These are phyloP conservation scores for Hyposoter dolosus DNA, from an alignment of 2,888 invertebrate genomes.

Conservation along the genomic window DNA sequence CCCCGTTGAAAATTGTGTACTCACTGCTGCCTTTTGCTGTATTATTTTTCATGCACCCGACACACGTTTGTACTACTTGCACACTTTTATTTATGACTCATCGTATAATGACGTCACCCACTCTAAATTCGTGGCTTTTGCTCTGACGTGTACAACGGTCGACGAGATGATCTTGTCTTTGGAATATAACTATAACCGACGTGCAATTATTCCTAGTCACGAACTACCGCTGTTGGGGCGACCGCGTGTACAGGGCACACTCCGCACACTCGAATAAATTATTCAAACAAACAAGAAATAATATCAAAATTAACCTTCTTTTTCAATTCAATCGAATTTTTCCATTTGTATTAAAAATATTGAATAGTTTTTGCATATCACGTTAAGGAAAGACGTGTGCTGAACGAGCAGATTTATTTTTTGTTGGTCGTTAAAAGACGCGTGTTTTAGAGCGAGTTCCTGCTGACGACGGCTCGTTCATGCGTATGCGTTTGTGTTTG, in stretches of 20 bases:
- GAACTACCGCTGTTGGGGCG: constrained; percentile 19
- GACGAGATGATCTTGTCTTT: constrained; percentile 46
- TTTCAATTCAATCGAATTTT: too few relatives aligned
- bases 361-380: too few relatives aligned
- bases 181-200: constrained; percentile 27
- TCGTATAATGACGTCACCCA: constrained; percentile 43
- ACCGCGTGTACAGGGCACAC: too few relatives aligned
- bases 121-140: constrained; percentile 33
- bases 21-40: not conserved
- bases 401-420: too few relatives aligned
- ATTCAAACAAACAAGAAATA: not conserved
- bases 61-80: not conserved
- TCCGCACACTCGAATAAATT: not conserved
- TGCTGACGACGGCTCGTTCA: too few relatives aligned
- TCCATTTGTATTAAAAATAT: too few relatives aligned
- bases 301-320: not conserved
- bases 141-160: constrained; percentile 22
- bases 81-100: not conserved
- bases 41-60: not conserved
- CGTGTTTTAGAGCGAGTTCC: too few relatives aligned
- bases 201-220: constrained; percentile 58
- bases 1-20: constrained; percentile 6
- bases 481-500: too few relatives aligned
- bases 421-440: too few relatives aligned
- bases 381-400: too few relatives aligned